Evolutionary conservation across 2,113 vertebrate genomes (phyloP).

Genomic region (Actenoides hombroni): DNA sequence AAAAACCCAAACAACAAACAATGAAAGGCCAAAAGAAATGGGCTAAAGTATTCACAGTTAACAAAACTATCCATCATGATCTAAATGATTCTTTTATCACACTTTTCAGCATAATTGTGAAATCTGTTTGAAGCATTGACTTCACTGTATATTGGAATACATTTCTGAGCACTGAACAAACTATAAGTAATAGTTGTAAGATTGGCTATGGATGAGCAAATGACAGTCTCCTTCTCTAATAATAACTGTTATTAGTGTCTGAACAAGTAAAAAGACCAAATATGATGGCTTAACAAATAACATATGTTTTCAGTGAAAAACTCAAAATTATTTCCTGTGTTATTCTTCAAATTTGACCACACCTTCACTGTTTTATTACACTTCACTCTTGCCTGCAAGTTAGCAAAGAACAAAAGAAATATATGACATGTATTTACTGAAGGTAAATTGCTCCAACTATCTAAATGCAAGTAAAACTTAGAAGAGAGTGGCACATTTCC

Average conservation of each 20-base stretch:
- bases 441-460: neutral
- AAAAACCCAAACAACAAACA: neutral
- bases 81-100: neutral
- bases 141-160: neutral
- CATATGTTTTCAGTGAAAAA: neutral
- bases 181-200: neutral
- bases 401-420: neutral
- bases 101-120: constrained; percentile 1
- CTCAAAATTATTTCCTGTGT: neutral
- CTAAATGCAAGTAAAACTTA: neutral
- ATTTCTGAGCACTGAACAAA: neutral
- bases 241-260: neutral
- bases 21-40: neutral
- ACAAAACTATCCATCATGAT: neutral
- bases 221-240: neutral
- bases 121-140: neutral
- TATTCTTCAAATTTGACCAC: neutral
- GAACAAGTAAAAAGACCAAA: constrained; percentile 4
- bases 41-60: neutral
- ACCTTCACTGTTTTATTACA: neutral
- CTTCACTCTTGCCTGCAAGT: neutral
- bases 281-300: neutral
- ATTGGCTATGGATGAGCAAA: neutral
- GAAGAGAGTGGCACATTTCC: neutral
- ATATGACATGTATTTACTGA: neutral